A percentile compares a stretch with the other conserved stretches of the same genome.
Conservation (phyloP, 2,113 vertebrate genomes). For the Trochalopteron elliotii region DNA sequence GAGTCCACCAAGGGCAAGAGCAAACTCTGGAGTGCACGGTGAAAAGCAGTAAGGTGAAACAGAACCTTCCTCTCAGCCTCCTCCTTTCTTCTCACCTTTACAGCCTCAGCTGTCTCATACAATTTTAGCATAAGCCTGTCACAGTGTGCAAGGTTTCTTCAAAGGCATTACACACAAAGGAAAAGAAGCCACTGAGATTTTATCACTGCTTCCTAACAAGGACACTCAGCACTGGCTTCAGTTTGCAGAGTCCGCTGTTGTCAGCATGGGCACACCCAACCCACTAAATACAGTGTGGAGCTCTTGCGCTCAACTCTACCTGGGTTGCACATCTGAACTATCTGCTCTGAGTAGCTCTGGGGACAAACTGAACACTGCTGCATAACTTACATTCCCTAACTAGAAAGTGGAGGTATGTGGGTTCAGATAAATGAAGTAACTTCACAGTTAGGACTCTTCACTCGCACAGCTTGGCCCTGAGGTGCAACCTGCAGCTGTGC, state of each 20-base stretch:
- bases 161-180: neutral
- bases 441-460: neutral
- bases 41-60: neutral
- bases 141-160: neutral
- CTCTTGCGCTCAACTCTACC: neutral
- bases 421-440: neutral
- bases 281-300: neutral
- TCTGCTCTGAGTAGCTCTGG: neutral
- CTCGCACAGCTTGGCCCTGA: neutral
- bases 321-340: neutral
- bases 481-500: rapidly evolving
- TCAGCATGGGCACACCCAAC: rapidly evolving
- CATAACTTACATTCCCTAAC: neutral
- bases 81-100: neutral
- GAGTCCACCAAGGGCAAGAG: neutral
- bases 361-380: neutral
- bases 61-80: neutral
- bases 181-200: neutral
- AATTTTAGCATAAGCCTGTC: neutral
- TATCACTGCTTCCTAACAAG: neutral
- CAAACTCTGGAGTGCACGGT: rapidly evolving
- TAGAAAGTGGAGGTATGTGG: neutral
- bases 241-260: neutral
- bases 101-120: neutral
- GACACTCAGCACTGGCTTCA: neutral